Percentiles rank a stretch among this genome's conserved stretches.
These are phyloP conservation scores for Ancistrus triradiatus DNA, from an alignment of 2,113 vertebrate species.

Conservation along the genomic window DNA sequence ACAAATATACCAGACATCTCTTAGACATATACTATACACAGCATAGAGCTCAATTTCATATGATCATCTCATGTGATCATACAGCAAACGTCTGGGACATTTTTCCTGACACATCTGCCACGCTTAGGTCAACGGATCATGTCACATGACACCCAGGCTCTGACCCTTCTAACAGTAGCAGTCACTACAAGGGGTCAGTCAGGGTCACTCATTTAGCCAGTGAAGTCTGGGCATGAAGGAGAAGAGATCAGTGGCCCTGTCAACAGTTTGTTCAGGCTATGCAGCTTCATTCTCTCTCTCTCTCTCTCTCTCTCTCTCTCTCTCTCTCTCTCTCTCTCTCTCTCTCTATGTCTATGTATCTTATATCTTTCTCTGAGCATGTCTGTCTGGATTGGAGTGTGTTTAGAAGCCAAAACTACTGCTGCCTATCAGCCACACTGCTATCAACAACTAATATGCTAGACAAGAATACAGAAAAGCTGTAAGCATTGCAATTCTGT, in stretches of 20 bases:
- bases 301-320: constrained; percentile 39
- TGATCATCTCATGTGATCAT: neutral
- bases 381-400: constrained; percentile 10
- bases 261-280: constrained; percentile 48
- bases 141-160: constrained; percentile 45
- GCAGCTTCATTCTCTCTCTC: too few species aligned
- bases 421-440: neutral
- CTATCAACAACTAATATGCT: neutral
- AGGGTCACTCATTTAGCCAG: constrained; percentile 64
- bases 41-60: neutral
- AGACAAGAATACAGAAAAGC: constrained; percentile 18
- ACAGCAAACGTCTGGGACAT: constrained; percentile 3
- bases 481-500: too few species aligned
- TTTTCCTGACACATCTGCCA: constrained; percentile 12
- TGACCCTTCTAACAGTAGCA: constrained; percentile 50
- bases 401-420: constrained; percentile 19
- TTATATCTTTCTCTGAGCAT: neutral
- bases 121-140: constrained; percentile 36
- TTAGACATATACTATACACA: too few species aligned
- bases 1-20: too few species aligned
- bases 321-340: constrained; percentile 43
- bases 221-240: constrained; percentile 55
- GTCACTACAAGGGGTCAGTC: constrained; percentile 60
- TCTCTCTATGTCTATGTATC: neutral
- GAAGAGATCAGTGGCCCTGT: constrained; percentile 47